Base-by-base conservation (phyloP, 2,888 invertebrate genomes). In the Digitonthophagus gazella region DNA sequence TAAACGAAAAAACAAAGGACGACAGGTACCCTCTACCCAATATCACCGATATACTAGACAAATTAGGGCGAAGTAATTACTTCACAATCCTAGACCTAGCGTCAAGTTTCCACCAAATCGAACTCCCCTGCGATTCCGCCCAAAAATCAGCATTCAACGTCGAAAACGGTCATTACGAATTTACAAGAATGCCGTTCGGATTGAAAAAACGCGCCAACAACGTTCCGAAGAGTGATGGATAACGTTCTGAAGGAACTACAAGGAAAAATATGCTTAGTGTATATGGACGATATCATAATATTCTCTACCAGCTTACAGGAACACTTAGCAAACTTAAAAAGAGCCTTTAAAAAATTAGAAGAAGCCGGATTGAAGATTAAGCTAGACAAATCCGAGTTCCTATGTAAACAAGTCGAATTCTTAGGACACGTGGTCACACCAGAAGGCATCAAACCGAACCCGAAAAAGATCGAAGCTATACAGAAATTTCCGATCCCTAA, bases 41-140 rank as follows among this genome's bases (percentile, higher is more conserved):
- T 57, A 77, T 80, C 8, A 71, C 73, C 1, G 78, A 80, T 14
- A 72, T 80, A 3, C 67, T 80, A 18, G 78, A 80, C 58, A 75
- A 78, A 68, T 63, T 79, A 22, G 79, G 79, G 0, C 71, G 73
- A 66, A 74, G 74, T 16, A 65, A 74, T 18, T 79, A 77, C 64
- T 80, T 80, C 67, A 74, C 76, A 0, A 76, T 74, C 0, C 63
- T 80, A 3, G 78, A 80, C 67, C 66, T 79, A 3, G 76, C 78
- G 0, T 73, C 72, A 28, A 80, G 79, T 0, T 81, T 78, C 64
- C 76, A 77, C 64, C 79, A 81, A 67, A 78, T 80, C 1, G 75
- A 75, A 11, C 67, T 80, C 56, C 65, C 73, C 8, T 55, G 66
- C 44, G 69, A 73, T 6, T 74, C 76, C 16, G 72, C 73, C 15